Evolutionary conservation across 2,888 invertebrate genomes (phyloP).

Genomic region (Eristalis intricaria): DNA sequence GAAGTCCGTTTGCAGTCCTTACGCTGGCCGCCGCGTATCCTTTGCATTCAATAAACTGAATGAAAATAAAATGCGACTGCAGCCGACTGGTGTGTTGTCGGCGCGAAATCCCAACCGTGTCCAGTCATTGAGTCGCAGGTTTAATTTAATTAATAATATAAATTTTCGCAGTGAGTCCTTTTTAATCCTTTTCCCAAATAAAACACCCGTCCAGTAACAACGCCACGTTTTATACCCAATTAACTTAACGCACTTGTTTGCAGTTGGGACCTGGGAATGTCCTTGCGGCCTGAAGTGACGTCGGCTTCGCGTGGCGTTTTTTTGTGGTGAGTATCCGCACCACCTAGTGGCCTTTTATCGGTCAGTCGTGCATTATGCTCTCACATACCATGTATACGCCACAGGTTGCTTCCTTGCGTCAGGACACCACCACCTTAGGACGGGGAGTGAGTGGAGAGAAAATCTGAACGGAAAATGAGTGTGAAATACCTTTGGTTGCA

Average conservation of each 20-base stretch:
- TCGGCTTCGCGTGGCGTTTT: conserved; percentile 18
- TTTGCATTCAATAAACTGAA: conserved; percentile 15
- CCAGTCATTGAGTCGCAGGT: conserved; percentile 60
- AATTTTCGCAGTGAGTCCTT: conserved; percentile 63
- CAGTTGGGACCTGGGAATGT: conserved; percentile 62
- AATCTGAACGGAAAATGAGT: conserved; percentile 20
- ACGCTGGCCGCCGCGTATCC: conserved; percentile 24
- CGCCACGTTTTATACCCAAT: conserved; percentile 58
- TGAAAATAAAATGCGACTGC: conserved; percentile 48
- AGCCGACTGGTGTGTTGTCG: conserved; percentile 9
- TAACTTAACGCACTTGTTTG: conserved; percentile 70
- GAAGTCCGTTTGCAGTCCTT: conserved; percentile 27
- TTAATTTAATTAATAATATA: conserved; percentile 72
- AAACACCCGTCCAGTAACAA: conserved; percentile 50
- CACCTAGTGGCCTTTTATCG: conserved; percentile 52
- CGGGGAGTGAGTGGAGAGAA: background rate
- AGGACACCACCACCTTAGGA: too few relatives aligned
- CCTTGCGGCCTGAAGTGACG: conserved; percentile 32
- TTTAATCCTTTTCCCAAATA: conserved; percentile 67
- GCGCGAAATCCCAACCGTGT: conserved; percentile 60
- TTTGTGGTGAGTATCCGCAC: conserved; percentile 7
- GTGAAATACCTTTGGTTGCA: conserved; percentile 1
- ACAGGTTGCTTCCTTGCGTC: conserved; percentile 33
- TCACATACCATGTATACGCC: conserved; percentile 11
- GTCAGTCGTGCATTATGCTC: conserved; percentile 51